These are phyloP conservation scores for Antedon mediterranea DNA, from an alignment of 53 echinoderm and acorn worm species.

Conservation along the genomic window DNA sequence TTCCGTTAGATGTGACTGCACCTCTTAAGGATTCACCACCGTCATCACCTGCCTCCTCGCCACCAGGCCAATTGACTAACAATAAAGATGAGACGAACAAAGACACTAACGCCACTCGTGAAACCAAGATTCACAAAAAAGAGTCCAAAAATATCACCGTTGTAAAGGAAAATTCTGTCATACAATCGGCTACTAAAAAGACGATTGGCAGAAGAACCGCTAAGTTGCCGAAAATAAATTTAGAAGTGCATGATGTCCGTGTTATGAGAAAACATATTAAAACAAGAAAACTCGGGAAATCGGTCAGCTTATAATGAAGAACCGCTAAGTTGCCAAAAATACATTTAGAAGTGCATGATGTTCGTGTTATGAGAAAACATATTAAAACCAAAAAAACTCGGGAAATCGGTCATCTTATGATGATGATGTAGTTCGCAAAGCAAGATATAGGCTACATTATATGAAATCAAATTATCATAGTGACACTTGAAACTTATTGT, in stretches of 20 bases:
- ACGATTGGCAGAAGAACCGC: not conserved
- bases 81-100: not conserved
- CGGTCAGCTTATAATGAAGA: not conserved
- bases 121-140: not conserved
- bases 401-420: not conserved
- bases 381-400: not conserved
- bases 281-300: not conserved
- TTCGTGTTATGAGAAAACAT: not conserved
- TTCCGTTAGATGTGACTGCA: not conserved
- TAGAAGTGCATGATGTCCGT: not conserved
- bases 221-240: not conserved
- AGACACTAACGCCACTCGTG: not conserved
- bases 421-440: no score
- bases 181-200: not conserved
- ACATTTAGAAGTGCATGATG: not conserved
- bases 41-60: not conserved
- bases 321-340: not conserved
- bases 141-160: not conserved
- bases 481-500: no score
- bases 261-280: not conserved
- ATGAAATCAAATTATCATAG: no score
- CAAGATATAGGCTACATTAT: no score
- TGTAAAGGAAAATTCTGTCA: not conserved
- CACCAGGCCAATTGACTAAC: no score
- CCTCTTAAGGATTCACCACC: not conserved